These are phyloP conservation scores for Diorhabda elongata DNA, from an alignment of 1,140 invertebrate genomes.

Conservation along the genomic window DNA sequence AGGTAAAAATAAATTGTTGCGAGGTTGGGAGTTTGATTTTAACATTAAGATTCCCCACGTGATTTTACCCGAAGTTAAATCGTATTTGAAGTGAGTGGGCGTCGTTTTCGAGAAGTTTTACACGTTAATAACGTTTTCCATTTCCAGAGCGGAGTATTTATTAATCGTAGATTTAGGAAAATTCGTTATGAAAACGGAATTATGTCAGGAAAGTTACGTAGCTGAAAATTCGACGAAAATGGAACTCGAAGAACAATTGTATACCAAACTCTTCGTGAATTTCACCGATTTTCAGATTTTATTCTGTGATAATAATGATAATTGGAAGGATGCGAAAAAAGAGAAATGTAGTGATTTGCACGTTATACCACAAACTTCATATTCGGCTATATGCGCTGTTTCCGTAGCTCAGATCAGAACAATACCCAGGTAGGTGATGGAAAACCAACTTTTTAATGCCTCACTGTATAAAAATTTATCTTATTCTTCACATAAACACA, in stretches of 20 bases:
- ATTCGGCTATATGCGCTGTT: constrained; percentile 35
- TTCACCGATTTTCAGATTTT: constrained; percentile 64
- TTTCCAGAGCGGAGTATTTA: constrained; percentile 58
- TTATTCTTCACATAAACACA: too few species aligned
- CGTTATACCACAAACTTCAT: constrained; percentile 60
- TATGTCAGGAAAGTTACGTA: constrained; percentile 64
- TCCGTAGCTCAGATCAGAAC: constrained; percentile 36
- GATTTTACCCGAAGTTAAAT: constrained; percentile 73
- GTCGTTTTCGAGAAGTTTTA: not conserved
- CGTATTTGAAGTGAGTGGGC: constrained; percentile 64
- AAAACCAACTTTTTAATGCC: constrained; percentile 11
- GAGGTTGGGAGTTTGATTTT: constrained; percentile 68
- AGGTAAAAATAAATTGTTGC: constrained; percentile 41
- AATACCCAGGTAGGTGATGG: constrained; percentile 35
- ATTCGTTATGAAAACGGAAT: constrained; percentile 67
- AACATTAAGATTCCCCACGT: constrained; percentile 76
- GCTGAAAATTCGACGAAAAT: constrained; percentile 75
- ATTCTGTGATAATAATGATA: constrained; percentile 62
- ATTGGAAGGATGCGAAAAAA: constrained; percentile 70
- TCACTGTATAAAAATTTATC: not conserved
- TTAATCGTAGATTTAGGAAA: constrained; percentile 71
- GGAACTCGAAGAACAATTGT: constrained; percentile 77
- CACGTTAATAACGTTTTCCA: not conserved
- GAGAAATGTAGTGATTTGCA: constrained; percentile 72
- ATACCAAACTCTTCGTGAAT: constrained; percentile 63